Base-by-base conservation (phyloP, 2,888 invertebrate genomes). In the Macrosoma leucophasiata region DNA sequence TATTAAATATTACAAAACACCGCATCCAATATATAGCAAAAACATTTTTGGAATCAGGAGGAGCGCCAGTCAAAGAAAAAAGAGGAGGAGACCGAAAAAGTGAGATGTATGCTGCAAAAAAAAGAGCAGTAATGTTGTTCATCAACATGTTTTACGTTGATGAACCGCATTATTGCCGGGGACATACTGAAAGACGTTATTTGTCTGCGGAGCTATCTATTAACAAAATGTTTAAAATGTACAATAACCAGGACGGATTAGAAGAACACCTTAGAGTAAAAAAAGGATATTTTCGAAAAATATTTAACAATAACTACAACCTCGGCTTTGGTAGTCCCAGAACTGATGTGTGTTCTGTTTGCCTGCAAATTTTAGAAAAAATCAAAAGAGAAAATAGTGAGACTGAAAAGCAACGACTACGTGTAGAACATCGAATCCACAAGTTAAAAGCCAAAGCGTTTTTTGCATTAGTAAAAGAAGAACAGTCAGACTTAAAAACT, bases 221-320 rank as follows among this genome's bases (percentile, higher is more conserved):
- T 12, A 5, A 4, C 3, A 26, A 26, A 9, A 15, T 26, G 15
- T 15, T 15, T 12, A n/a, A 7, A 10, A 26, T 26, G 25, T 26
- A 42, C 39, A 35, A 43, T 26, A 39, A 37, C 25, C 43, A 44
- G 34, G 26, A 17, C 8, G 8, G 27, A 12, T 37, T 43, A 8
- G 45, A 41, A 26, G n/a, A n/a, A n/a, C n/a, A n/a, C n/a, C 45
- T 23, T 34, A 33, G 30, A 18, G 42, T 44, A 7, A 42, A 34
- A 5, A 34, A 27, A 14, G 21, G 22, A 31, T 48, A 29, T 35
- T 50, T 48, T 20, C 39, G 48, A 29, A 44, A 43, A 20, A 33
- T 48, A 8, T 46, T 47, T 21, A 42, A 42, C 13, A 47, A 40
- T n/a, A 27, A 32, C 15, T 46, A 45, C 23, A 50, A 50, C 29